Evolutionary conservation across 2,113 vertebrate genomes (phyloP).

Genomic region (Cynocephalus volans): DNA sequence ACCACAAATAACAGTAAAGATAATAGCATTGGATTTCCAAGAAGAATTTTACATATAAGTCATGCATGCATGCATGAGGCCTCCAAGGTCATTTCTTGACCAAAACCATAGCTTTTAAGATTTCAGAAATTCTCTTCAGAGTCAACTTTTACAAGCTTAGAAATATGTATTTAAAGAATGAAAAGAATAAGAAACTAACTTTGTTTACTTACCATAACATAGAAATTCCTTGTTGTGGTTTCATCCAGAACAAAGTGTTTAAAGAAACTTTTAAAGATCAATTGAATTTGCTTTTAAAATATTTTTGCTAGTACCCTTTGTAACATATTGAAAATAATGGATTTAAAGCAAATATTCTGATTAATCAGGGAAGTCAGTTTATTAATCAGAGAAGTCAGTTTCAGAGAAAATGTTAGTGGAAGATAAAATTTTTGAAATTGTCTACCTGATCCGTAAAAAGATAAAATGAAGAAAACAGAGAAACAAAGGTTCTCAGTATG

Average conservation of each 20-base stretch:
- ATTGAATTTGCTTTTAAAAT: background rate
- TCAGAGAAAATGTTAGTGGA: background rate
- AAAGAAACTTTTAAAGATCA: background rate
- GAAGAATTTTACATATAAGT: background rate
- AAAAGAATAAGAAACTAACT: conserved; percentile 3
- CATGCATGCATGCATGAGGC: background rate
- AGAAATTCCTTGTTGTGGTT: background rate
- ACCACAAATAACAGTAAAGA: background rate
- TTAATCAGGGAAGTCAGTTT: background rate
- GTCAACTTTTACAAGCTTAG: background rate
- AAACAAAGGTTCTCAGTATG: background rate
- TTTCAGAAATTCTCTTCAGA: conserved; percentile 2
- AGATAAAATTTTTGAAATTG: background rate
- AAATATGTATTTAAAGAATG: background rate
- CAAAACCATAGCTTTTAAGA: background rate
- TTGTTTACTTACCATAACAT: background rate
- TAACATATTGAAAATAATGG: background rate
- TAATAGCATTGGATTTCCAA: background rate
- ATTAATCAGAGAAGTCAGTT: background rate
- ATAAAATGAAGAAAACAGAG: background rate
- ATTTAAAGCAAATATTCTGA: background rate
- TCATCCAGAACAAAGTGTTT: background rate
- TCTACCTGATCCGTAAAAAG: background rate
- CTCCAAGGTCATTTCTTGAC: background rate
- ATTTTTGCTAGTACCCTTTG: background rate